phyloP scores from a whole-genome alignment of 1,140 invertebrate genomes.

The Ladona fulva region DNA sequence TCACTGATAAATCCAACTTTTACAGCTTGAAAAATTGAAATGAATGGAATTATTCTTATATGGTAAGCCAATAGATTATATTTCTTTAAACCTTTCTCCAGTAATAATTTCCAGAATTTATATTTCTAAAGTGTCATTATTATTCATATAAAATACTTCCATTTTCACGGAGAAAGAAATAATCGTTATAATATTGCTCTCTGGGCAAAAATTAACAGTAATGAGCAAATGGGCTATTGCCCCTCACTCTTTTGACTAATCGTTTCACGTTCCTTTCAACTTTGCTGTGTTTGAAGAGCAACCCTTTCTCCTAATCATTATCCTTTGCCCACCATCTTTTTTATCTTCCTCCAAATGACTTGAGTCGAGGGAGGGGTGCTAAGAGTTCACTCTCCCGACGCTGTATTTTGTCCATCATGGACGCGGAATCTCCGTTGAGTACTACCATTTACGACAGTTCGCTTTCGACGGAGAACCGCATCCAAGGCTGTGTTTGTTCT shows the following conservation, averaged over 20 bases:
- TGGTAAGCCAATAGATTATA: too few species aligned
- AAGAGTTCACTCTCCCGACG: neutral
- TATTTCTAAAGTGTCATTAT: too few species aligned
- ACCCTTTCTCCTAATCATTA: neutral
- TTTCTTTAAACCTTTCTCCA: too few species aligned
- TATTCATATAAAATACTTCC: too few species aligned
- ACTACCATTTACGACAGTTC: neutral
- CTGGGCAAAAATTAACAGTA: conserved; percentile 3
- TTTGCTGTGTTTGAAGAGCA: neutral
- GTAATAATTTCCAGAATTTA: too few species aligned
- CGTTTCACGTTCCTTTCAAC: neutral
- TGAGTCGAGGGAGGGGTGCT: neutral
- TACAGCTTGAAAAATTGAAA: too few species aligned
- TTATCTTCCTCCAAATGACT: neutral
- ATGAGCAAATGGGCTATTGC: neutral
- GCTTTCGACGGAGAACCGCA: neutral
- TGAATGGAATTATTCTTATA: too few species aligned
- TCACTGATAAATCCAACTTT: too few species aligned
- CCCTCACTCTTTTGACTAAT: neutral
- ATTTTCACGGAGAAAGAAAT: too few species aligned
- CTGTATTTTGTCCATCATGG: conserved; percentile 1
- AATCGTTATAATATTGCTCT: neutral
- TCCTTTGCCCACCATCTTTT: neutral
- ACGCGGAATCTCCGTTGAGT: neutral
- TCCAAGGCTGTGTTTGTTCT: conserved; percentile 8